Evolutionary conservation across 2,888 invertebrate genomes (phyloP), one percentile per base, ranked within the genome.

Genomic region (Hypselothyrea guttata): DNA sequence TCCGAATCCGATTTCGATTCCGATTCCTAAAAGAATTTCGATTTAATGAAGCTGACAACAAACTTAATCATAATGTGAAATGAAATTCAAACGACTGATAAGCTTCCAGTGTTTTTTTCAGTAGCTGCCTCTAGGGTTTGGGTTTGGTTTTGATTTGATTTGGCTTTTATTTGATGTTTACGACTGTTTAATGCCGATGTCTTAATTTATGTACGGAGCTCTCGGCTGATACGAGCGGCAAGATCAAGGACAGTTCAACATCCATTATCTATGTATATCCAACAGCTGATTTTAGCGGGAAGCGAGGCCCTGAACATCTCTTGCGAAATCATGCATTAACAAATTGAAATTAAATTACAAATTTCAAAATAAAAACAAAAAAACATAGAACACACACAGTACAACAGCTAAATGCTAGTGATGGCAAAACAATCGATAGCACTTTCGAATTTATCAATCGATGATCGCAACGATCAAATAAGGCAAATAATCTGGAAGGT

Each of bases 181-280:
- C 22, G 11, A 22, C n/a, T 37, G 3, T 18, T n/a, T n/a, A n/a
- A 35, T 52, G 2, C 22, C 22, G 2, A 22, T 53, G 27, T 16
- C 11, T 38, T 38, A 35, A 57, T 47, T 53, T 38, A 46, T 62
- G 45, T 30, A 40, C 16, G 7, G 3, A 9, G 15, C n/a, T 8
- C 12, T 18, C 35, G 41, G 31, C 35, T 31, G 46, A 63, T 71
- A 71, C 51, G 44, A 37, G 57, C 68, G 66, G 57, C 61, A 76
- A 84, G 84, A 76, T 84, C 77, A 79, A 76, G 81, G 77, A 55
- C 64, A 68, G 52, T 52, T 61, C 51, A 59, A 13, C 22, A n/a
- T n/a, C 5, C 22, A 5, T 22, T 22, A 22, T 22, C 22, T 22
- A n/a, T n/a, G n/a, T n/a, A n/a, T n/a, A 8, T 34, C 13, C 3